These are phyloP conservation scores for Hylaeus volcanicus DNA, from an alignment of 1,140 invertebrate genomes.

Conservation along the genomic window DNA sequence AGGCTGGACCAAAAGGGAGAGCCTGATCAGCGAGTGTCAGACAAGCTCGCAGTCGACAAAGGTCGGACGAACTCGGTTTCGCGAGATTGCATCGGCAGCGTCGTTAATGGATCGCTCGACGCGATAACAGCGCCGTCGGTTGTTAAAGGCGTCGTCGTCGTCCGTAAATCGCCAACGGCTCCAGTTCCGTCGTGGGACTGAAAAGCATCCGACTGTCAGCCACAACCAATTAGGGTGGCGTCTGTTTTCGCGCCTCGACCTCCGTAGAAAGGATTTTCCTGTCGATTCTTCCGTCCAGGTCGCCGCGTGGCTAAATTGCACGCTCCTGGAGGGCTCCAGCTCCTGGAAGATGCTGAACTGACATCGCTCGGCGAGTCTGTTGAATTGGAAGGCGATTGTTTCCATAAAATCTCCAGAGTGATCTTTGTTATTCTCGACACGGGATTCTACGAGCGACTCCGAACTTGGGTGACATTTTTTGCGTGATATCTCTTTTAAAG, in stretches of 20 bases:
- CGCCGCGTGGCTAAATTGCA: constrained; percentile 22
- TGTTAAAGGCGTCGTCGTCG: constrained; percentile 43
- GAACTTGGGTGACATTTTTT: too few species aligned
- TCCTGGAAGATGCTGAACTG: background rate
- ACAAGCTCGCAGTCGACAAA: constrained; percentile 29
- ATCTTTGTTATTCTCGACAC: background rate
- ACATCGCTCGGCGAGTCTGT: background rate
- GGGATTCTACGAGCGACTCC: too few species aligned
- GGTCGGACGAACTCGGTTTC: constrained; percentile 25
- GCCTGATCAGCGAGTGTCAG: constrained; percentile 3
- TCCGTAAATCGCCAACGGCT: background rate
- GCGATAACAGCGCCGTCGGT: constrained; percentile 31
- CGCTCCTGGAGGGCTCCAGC: background rate
- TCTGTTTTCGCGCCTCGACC: background rate
- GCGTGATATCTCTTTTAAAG: too few species aligned
- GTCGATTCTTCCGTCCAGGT: constrained; percentile 14
- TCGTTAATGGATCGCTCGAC: constrained; percentile 46
- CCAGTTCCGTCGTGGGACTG: background rate
- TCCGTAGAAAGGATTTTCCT: constrained; percentile 20
- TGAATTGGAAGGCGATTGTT: background rate
- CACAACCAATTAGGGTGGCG: background rate
- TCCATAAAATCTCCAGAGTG: background rate
- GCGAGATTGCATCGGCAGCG: constrained; percentile 40
- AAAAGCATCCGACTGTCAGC: constrained; percentile 18
- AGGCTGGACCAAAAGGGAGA: background rate